These are phyloP conservation scores for Chamaetylas fuelleborni DNA, from an alignment of 2,113 vertebrate species.

Conservation along the genomic window DNA sequence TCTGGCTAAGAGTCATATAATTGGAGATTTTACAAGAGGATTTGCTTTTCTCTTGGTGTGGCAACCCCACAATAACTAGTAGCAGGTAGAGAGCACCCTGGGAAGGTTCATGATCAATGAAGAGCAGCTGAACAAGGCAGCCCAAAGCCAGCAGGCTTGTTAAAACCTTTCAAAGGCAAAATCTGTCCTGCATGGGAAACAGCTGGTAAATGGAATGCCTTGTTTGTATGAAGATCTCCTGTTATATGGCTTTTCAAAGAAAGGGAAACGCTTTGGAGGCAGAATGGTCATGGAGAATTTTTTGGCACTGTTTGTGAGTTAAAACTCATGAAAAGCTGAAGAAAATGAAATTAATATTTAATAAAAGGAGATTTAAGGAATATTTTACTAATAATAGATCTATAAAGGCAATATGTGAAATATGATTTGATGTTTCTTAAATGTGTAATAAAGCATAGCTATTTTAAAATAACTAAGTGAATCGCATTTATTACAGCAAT, in stretches of 20 bases:
- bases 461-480: neutral
- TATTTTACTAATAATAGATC: neutral
- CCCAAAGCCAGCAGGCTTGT: neutral
- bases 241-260: neutral
- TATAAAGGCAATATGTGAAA: neutral
- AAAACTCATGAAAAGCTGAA: neutral
- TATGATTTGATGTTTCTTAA: neutral
- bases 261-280: neutral
- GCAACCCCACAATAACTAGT: neutral
- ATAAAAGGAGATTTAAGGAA: neutral
- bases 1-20: neutral
- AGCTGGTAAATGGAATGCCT: conserved; percentile 7
- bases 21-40: neutral
- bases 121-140: conserved; percentile 28
- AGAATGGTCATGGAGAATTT: neutral
- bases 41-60: neutral
- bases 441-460: neutral
- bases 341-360: neutral
- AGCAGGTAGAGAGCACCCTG: neutral
- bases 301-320: neutral
- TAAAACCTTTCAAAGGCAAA: neutral
- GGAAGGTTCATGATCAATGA: conserved; percentile 23
- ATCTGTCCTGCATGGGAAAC: conserved; percentile 11
- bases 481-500: neutral
- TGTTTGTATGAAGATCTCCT: neutral